Conservation (phyloP, 2,888 invertebrate genomes). For the Ochropleura plecta region DNA sequence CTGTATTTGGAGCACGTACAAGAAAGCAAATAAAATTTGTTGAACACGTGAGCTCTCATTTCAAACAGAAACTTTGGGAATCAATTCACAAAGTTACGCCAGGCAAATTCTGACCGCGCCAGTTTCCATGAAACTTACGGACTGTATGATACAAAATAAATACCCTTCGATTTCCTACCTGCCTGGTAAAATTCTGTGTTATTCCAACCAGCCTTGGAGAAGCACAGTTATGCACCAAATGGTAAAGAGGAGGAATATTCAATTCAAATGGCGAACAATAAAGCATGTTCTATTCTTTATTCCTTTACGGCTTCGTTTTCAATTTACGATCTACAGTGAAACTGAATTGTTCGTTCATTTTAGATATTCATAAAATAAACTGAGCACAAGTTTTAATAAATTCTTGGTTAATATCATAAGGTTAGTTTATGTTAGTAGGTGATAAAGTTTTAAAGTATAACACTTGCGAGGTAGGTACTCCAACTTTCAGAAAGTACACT, state of each 20-base stretch:
- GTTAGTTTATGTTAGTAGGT: conserved; percentile 12
- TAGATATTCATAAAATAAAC: conserved; percentile 38
- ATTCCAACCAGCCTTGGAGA: conserved; percentile 15
- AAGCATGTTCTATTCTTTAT: conserved; percentile 34
- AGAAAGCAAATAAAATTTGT: conserved; percentile 67
- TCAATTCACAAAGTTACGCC: conserved; percentile 59
- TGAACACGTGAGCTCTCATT: conserved; percentile 57
- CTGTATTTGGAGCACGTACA: conserved; percentile 65
- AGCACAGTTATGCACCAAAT: conserved; percentile 31
- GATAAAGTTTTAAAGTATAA: conserved; percentile 4
- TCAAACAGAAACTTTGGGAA: conserved; percentile 58
- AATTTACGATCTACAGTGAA: conserved; percentile 32
- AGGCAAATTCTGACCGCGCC: conserved; percentile 48
- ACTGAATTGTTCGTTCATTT: conserved; percentile 36
- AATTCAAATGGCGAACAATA: conserved; percentile 41
- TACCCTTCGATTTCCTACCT: conserved; percentile 41
- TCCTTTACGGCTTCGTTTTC: conserved; percentile 38
- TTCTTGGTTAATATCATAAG: conserved; percentile 11
- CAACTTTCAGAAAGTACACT: neutral
- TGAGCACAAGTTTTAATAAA: conserved; percentile 18
- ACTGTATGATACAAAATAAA: conserved; percentile 49
- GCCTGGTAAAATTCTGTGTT: conserved; percentile 29
- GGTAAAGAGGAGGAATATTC: conserved; percentile 33
- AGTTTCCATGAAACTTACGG: conserved; percentile 28
- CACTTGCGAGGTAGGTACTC: neutral